Evolutionary conservation across 2,888 invertebrate genomes (phyloP), one percentile per base, ranked within the genome.

Genomic region (Crematogaster levior): DNA sequence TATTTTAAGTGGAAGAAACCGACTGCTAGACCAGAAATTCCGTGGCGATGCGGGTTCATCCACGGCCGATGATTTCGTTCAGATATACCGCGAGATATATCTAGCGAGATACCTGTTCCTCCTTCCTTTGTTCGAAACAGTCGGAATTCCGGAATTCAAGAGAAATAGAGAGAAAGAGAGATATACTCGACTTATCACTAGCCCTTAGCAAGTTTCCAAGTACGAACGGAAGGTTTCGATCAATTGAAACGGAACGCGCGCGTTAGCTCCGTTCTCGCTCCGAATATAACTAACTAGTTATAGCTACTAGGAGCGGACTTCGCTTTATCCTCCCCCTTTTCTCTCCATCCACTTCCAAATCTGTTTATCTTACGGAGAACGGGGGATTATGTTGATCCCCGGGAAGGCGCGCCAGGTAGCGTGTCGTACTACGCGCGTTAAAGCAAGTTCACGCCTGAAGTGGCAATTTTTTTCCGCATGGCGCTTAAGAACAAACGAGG

Each of bases 301-400:
- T 48, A 46, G 66, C 79, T 81, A 72, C 60, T 48, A 3, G 63
- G 12, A 56, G 51, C 40, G 30, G 56, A 60, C 70, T 34, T 18
- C 58, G 21, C n/a, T 15, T 27, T 51, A 48, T 56, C 58, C 21
- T 1, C 6, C 34, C 10, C 27, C 56, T 37, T 37, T 24, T 24
- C n/a, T 48, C n/a, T 21, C 46, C 56, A 58, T 43, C 53, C 81
- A 27, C 43, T 37, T 40, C 74, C 56, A 72, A 88, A 87, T 87
- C 85, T 88, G 81, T 85, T 88, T 87, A 88, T 83, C 85, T 83
- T 81, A 70, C 60, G 70, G 83, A 88, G 83, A 88, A 83, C 37
- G 27, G 79, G 61, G 79, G 56, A 83, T 83, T 85, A 81, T 60
- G 60, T 79, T 83, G 27, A 79, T 61, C 63, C 70, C 51, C 51